Conservation (phyloP, 2,113 vertebrate species). For the Diphyllodes magnificus region DNA sequence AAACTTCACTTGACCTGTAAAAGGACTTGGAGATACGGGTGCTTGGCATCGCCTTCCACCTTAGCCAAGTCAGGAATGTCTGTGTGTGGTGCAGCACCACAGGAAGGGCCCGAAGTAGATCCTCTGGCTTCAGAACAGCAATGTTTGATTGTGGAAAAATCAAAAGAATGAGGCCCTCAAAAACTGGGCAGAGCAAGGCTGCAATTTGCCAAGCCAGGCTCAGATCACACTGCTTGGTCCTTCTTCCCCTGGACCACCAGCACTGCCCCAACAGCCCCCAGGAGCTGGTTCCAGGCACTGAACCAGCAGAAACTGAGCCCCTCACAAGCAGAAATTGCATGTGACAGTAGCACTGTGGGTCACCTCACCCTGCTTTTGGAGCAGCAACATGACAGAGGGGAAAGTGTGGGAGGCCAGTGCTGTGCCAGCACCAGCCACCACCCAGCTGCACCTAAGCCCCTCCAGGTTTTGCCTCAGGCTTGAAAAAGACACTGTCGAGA, state of each 20-base stretch:
- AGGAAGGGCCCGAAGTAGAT: not conserved
- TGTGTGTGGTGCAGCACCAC: not conserved
- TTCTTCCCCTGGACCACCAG: not conserved
- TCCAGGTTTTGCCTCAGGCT: not conserved
- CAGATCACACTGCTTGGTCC: not conserved
- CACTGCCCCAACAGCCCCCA: not conserved
- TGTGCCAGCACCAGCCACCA: not conserved
- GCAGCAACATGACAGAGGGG: accelerated
- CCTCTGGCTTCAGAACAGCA: not conserved
- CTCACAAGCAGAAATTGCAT: not conserved
- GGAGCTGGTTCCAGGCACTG: not conserved
- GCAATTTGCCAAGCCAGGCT: not conserved
- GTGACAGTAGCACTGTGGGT: not conserved
- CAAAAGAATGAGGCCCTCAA: not conserved
- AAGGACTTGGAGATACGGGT: not conserved
- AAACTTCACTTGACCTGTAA: not conserved
- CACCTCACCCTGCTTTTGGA: not conserved
- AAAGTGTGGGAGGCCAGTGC: not conserved
- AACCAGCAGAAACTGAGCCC: not conserved
- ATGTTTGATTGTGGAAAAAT: not conserved
- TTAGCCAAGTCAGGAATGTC: not conserved
- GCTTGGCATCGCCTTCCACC: not conserved
- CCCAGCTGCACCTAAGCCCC: not conserved
- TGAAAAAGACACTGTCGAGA: not conserved
- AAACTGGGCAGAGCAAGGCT: not conserved